Percentiles rank a stretch among this genome's conserved stretches.
phyloP scores from a whole-genome alignment of 2,113 vertebrate genomes.

The Coptodon bakossiorum region DNA sequence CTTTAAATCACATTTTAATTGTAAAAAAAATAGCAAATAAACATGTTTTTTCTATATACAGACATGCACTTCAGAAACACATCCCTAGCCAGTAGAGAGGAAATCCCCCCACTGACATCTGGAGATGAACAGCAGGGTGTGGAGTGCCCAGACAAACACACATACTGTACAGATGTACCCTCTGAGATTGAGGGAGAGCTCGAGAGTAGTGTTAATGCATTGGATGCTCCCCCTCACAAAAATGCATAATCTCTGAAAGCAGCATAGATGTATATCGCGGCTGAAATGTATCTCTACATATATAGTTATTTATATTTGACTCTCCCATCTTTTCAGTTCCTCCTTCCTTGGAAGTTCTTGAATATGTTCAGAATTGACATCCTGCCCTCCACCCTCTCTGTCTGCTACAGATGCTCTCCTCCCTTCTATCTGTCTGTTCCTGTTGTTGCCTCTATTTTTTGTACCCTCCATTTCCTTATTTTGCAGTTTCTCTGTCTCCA shows the following conservation, averaged over 20 bases:
- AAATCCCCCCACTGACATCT: constrained; percentile 2
- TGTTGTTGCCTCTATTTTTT: constrained; percentile 24
- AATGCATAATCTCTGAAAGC: not conserved
- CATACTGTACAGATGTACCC: not conserved
- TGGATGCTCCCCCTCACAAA: not conserved
- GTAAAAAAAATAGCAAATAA: not conserved
- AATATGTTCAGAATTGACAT: constrained; percentile 17
- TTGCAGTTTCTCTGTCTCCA: constrained; percentile 27
- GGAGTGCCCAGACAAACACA: not conserved
- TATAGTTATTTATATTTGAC: not conserved
- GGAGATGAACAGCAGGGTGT: not conserved
- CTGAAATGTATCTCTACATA: not conserved
- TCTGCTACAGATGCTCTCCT: constrained; percentile 21
- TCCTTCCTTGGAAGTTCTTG: not conserved
- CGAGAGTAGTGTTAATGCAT: not conserved
- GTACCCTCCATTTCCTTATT: constrained; percentile 41
- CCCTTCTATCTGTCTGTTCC: constrained; percentile 33
- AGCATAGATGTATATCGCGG: not conserved
- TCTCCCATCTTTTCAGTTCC: not conserved
- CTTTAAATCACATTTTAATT: not conserved
- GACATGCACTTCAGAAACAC: not conserved
- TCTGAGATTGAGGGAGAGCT: not conserved
- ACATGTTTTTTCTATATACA: not conserved
- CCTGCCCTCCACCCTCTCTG: not conserved
- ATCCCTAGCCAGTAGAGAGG: not conserved